Base-by-base conservation (phyloP, 2,888 invertebrate species). In the Pheosia gnoma region DNA sequence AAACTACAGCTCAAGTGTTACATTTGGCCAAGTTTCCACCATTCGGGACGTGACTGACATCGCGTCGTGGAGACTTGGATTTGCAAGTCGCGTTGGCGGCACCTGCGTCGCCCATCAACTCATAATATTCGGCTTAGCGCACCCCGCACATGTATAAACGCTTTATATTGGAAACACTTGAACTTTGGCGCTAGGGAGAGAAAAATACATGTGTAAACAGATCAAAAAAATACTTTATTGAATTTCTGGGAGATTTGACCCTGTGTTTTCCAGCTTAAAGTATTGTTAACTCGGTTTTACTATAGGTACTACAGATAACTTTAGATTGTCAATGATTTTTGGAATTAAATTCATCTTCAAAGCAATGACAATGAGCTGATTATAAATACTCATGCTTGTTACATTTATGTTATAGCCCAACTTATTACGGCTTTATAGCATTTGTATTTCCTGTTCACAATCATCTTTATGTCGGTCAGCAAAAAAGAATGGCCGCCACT, bases 81-180 rank as follows among this genome's bases (percentile, higher is more conserved):
- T 73, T 71, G 73, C 83, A 87, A 89, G 83, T 90, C 87, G 82
- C 86, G 87, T 88, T 93, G 91, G 84, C 91, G 75, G 86, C 94
- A 94, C 93, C 94, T 92, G 92, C 76, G 84, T 63, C 87, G 83
- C 80, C 89, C 78, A 89, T 90, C 87, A 84, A 85, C 93, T 94
- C 94, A 94, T 94, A 94, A 94, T 93, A 94, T 94, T 94, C 94
- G 89, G 93, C 94, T 94, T 94, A 94, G 88, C 92, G 81, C 84
- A 79, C 77, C 81, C 79, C 79, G 76, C 74, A 70, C 72, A 62
- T 73, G 72, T 71, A 71, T 63, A 72, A 69, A 72, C 68, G 71
- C 65, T 78, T 74, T 71, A 77, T 77, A 79, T 79, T 76, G 73
- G 36, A 78, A 75, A 62, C 71, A 71, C 74, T 72, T 77, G 71